Conservation (phyloP, 2,888 invertebrate species). For the Drosophila sordidula region DNA sequence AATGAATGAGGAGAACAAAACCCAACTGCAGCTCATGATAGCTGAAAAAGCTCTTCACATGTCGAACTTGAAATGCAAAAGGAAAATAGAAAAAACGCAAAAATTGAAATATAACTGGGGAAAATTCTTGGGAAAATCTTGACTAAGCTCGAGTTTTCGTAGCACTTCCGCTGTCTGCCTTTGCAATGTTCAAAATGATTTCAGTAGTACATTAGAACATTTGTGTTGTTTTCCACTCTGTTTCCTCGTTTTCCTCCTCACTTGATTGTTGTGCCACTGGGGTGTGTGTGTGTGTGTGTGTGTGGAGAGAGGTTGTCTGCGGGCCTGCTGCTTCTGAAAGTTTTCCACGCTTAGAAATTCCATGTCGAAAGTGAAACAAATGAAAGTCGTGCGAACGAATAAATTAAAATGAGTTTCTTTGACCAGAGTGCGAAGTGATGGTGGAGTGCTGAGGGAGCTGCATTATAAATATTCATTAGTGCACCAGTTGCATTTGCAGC, state of each 20-base stretch:
- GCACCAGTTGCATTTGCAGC: constrained; percentile 59
- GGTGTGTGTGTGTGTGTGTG: not conserved
- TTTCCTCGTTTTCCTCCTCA: constrained; percentile 34
- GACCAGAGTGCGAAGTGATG: constrained; percentile 31
- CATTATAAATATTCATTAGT: constrained; percentile 70
- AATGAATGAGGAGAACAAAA: not conserved
- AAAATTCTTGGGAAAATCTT: constrained; percentile 36
- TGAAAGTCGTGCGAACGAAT: constrained; percentile 73
- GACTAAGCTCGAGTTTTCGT: constrained; percentile 21
- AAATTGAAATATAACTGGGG: constrained; percentile 43
- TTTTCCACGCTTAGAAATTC: constrained; percentile 44
- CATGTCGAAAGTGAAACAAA: constrained; percentile 68
- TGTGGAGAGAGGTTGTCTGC: not conserved
- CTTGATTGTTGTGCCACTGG: constrained; percentile 32
- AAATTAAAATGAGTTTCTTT: constrained; percentile 67
- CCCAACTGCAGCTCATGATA: constrained; percentile 27
- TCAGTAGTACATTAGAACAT: constrained; percentile 28
- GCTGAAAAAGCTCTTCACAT: constrained; percentile 36
- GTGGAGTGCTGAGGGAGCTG: not conserved
- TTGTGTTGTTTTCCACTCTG: constrained; percentile 47
- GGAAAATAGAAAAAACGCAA: constrained; percentile 13
- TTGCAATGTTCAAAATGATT: constrained; percentile 33
- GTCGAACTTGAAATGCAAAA: constrained; percentile 43
- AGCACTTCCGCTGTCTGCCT: constrained; percentile 14
- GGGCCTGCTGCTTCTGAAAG: constrained; percentile 16